These are phyloP conservation scores for Coregonus sp. DNA, from an alignment of 2,797 vertebrate species.

Conservation along the genomic window DNA sequence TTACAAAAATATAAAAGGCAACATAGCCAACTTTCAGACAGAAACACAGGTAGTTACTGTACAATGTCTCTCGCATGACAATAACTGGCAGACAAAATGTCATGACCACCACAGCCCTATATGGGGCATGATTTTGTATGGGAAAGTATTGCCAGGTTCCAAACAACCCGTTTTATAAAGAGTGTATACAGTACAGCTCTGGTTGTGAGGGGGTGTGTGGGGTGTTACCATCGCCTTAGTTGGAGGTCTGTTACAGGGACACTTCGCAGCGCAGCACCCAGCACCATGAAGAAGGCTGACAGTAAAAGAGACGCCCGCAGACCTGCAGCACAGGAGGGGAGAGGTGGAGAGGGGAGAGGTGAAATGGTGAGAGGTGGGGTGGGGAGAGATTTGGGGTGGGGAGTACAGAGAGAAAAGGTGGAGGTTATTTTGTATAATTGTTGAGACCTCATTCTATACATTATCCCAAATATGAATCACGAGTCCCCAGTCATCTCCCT, in stretches of 20 bases:
- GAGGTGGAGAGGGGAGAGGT: background rate
- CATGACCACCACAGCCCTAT: too few relatives aligned
- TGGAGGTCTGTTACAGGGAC: conserved; percentile 82
- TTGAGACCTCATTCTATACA: background rate
- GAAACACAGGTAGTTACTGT: too few relatives aligned
- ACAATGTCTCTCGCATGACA: too few relatives aligned
- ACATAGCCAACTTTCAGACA: too few relatives aligned
- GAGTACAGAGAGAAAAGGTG: background rate
- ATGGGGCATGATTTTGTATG: too few relatives aligned
- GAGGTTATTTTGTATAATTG: background rate
- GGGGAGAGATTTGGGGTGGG: background rate
- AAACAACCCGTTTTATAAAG: background rate
- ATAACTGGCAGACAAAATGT: too few relatives aligned
- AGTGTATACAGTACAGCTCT: background rate
- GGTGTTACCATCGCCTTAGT: conserved; percentile 87
- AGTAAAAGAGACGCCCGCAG: conserved; percentile 89
- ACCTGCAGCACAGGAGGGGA: conserved; percentile 71
- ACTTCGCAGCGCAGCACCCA: conserved; percentile 86
- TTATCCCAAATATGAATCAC: background rate
- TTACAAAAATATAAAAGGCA: too few relatives aligned
- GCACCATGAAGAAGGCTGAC: conserved; percentile 87
- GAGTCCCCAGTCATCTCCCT: background rate
- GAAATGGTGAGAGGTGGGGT: too few relatives aligned
- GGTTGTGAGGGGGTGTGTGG: background rate
- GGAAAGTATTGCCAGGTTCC: too few relatives aligned